Evolutionary conservation across 2,797 vertebrate species (phyloP), one percentile per base, ranked within the genome.

Genomic region (Botia kubotai): DNA sequence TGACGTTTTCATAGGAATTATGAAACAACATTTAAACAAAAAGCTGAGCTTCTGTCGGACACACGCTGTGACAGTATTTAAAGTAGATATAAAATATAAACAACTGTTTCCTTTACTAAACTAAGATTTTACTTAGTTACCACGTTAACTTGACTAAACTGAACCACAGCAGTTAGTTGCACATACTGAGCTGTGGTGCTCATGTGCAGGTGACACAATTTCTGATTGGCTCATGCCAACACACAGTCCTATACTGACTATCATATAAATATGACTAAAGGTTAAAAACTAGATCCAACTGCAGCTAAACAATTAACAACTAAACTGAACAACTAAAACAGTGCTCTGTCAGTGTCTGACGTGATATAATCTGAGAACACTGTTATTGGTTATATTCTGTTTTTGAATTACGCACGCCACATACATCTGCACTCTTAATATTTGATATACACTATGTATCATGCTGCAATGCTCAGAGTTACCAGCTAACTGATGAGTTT

Each of bases 1-100:
- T 33, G 52, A 69, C 13, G n/a, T 46, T 26, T 13, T 58, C 21
- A 19, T n/a, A 39, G 23, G 16, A 69, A 46, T 77, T 57, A 77
- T 21, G 8, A 55, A 75, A 23, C 53, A 60, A 53, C 17, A 12
- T 23, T 55, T 19, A 7, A 23, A 26, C 13, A 29, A 2, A 6
- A 62, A 62, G 13, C 14, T 5, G 2, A 29, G 11, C 23, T 6
- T 62, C 58, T 29, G 23, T 26, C 13, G 21, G 12, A 60, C 23
- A 60, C 12, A 26, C 5, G 58, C 23, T 29, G 58, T 62, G 58
- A 16, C 21, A 14, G 58, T 6, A 14, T 33, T 13, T 63, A 16
- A n/a, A 65, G 13, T 23, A 62, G 58, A 14, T 26, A 60, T 21
- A 17, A 17, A 17, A n/a, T 3, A 4, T 26, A 26, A 29, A 14